Conservation (phyloP, 2,113 vertebrate species). For the Dicaeum eximium region DNA sequence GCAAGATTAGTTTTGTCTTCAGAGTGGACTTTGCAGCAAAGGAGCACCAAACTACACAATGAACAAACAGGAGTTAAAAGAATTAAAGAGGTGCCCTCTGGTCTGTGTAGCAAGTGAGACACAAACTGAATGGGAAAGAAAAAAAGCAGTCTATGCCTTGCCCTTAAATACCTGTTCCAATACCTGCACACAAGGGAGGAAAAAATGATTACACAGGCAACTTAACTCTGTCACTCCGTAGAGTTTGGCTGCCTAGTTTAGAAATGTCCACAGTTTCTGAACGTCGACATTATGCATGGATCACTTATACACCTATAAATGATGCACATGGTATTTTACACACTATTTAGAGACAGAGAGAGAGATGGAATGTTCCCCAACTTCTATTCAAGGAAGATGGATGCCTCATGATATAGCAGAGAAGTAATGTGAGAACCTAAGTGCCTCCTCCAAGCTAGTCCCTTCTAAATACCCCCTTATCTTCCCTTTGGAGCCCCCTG, state of each 20-base stretch:
- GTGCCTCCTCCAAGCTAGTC: slow-evolving; percentile 23
- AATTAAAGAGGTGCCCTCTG: background rate
- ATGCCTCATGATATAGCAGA: slow-evolving; percentile 58
- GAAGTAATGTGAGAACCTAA: slow-evolving; percentile 39
- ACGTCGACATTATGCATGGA: background rate
- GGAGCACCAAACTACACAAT: background rate
- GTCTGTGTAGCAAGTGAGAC: background rate
- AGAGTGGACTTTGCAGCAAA: background rate
- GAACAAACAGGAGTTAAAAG: background rate
- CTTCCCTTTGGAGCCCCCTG: background rate
- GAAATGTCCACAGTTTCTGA: background rate
- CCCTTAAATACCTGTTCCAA: background rate
- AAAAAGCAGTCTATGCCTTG: background rate
- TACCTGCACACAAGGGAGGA: background rate
- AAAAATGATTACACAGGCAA: background rate
- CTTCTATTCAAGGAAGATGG: slow-evolving; percentile 61
- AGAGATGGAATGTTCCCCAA: slow-evolving; percentile 58
- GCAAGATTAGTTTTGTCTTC: background rate
- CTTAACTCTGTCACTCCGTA: background rate
- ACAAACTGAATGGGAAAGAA: background rate
- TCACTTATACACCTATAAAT: slow-evolving; percentile 33
- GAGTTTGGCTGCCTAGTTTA: background rate
- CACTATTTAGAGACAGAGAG: slow-evolving; percentile 59
- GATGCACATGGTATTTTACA: slow-evolving; percentile 52
- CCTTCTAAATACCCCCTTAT: background rate